Conservation (phyloP, 2,797 vertebrate genomes). For the Falco peregrinus region DNA sequence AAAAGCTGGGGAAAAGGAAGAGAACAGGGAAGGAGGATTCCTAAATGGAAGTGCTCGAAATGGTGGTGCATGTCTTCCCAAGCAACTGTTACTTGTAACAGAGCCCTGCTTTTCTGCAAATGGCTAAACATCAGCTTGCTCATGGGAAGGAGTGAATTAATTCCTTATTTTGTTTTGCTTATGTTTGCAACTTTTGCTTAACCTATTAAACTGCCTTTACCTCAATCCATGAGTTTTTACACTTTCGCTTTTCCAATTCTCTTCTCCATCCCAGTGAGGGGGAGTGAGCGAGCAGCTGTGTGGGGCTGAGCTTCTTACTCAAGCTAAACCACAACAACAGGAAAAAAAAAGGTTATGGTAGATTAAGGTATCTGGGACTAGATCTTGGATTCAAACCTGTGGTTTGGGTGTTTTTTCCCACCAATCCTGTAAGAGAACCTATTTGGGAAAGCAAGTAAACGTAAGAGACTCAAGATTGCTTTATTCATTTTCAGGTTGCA, state of each 20-base stretch:
- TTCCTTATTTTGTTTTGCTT: background rate
- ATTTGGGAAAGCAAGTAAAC: background rate
- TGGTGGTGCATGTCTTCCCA: background rate
- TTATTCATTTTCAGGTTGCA: background rate
- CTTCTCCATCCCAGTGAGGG: background rate
- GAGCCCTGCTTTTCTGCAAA: background rate
- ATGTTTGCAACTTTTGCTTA: background rate
- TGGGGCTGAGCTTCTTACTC: background rate
- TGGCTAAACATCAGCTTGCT: background rate
- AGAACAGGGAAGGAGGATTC: background rate
- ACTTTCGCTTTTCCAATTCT: background rate
- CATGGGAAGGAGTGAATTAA: background rate
- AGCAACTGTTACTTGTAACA: background rate
- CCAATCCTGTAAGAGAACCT: background rate
- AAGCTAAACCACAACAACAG: background rate
- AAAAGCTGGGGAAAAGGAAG: background rate
- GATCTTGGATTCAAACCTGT: background rate
- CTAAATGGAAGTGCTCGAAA: background rate
- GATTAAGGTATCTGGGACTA: background rate
- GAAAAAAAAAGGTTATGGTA: background rate
- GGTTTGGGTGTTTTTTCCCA: background rate
- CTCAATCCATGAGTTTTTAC: background rate
- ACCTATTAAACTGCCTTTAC: background rate
- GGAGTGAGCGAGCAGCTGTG: background rate
- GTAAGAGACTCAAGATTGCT: background rate